Percentiles rank a stretch among this genome's conserved stretches.
These are phyloP conservation scores for Pagrus major DNA, from an alignment of 2,113 vertebrate species.

Conservation along the genomic window DNA sequence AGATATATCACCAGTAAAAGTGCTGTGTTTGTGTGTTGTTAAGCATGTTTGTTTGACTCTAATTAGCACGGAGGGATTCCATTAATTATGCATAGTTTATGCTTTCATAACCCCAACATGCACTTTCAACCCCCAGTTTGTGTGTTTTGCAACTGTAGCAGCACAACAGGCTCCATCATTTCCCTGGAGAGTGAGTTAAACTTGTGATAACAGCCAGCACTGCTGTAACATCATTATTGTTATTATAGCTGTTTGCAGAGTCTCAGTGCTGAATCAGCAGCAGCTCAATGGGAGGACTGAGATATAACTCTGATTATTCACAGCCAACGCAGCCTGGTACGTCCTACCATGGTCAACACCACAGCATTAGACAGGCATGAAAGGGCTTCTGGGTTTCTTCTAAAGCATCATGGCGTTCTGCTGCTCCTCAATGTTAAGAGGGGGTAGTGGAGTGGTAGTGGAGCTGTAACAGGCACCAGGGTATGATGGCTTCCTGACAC, in stretches of 20 bases:
- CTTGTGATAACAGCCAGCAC: conserved; percentile 44
- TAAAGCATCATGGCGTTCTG: not conserved
- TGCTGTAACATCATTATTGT: conserved; percentile 53
- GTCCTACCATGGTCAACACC: not conserved
- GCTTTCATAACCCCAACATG: conserved; percentile 21
- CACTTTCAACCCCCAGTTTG: conserved; percentile 25
- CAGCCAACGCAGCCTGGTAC: not conserved
- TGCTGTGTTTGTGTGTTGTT: not conserved
- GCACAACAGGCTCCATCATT: conserved; percentile 31
- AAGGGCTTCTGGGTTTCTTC: not conserved
- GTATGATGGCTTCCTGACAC: not conserved
- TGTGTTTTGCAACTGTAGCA: conserved; percentile 37
- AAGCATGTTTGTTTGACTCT: conserved; percentile 9
- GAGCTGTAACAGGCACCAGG: not conserved
- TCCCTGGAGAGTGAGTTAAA: conserved; percentile 42
- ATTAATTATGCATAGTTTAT: conserved; percentile 18
- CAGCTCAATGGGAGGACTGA: conserved; percentile 9
- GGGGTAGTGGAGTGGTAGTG: too few relatives aligned
- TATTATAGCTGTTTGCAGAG: conserved; percentile 56
- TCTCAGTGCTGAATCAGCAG: conserved; percentile 64
- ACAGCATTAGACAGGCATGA: not conserved
- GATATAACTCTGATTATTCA: conserved; percentile 34
- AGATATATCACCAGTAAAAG: not conserved
- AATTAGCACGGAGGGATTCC: not conserved
- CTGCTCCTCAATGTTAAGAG: not conserved